Evolutionary conservation across 2,797 vertebrate species (phyloP).

Genomic region (Sebastes trivittatus): DNA sequence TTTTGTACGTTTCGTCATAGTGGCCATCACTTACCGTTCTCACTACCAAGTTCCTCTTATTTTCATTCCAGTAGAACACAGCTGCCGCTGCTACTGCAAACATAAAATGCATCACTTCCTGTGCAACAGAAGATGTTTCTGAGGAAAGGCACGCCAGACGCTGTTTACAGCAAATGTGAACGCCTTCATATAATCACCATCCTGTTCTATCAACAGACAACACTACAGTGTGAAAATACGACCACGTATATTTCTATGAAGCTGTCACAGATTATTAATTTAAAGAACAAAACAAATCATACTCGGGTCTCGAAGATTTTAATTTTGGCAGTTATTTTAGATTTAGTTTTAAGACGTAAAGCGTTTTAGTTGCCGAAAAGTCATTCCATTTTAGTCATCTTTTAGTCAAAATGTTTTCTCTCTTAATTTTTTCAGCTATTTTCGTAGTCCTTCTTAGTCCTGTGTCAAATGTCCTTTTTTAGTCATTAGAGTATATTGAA

Average conservation of each 20-base stretch:
- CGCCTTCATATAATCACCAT: neutral
- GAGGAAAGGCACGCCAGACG: neutral
- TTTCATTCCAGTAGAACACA: neutral
- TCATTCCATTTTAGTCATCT: no score
- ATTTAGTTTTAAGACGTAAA: no score
- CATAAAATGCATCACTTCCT: neutral
- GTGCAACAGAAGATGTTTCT: neutral
- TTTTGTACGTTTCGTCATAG: neutral
- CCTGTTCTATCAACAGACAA: constrained; percentile 8
- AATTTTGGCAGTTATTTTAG: no score
- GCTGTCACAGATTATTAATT: neutral
- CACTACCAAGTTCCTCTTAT: constrained; percentile 20
- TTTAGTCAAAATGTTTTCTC: no score
- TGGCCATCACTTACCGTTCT: neutral
- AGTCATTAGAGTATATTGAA: no score
- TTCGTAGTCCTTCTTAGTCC: no score
- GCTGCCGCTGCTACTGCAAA: neutral
- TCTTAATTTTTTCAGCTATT: no score
- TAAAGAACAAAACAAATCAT: neutral
- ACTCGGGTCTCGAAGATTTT: neutral
- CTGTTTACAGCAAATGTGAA: constrained; percentile 2
- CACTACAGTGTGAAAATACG: neutral
- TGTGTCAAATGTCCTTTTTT: no score
- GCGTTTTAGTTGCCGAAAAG: no score
- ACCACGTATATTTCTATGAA: neutral